Base-by-base conservation (phyloP, 2,113 vertebrate genomes). In the Poeciliopsis occidentalis region DNA sequence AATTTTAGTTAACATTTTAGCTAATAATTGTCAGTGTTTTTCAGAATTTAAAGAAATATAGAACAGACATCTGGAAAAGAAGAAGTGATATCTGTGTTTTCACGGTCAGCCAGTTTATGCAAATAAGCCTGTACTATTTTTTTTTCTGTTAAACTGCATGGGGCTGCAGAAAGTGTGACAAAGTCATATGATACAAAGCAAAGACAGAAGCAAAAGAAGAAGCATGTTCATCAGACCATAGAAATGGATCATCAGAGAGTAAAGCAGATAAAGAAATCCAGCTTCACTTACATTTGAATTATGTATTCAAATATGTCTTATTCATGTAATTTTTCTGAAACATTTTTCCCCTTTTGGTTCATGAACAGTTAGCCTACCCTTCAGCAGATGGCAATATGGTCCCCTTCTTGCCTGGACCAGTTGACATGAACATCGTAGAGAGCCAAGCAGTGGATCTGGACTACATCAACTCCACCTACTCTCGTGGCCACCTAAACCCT, bases 401-500 rank as follows among this genome's bases (percentile, higher is more conserved):
- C 0, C 77, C 39, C 13, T 93, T 94, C 78, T 90, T 88, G 1
- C 80, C 83, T 0, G 84, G 82, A 6, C 83, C 86, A 11, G n/a
- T 89, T 73, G 90, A 92, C 83, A 87, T 81, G 84, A 92, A 91
- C 1, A 77, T 94, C 5, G 86, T 94, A 41, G 84, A 93, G 1
- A 94, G 91, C 78, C 92, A 94, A 77, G 93, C 90, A 0, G 88
- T 94, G 27, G 41, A 83, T 13, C 62, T 8, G 0, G 93, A 94
- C 88, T 94, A 94, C 86, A 89, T 78, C 0, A 94, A 94, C 51
- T 92, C 91, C 44, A 82, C 75, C 22, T 93, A 83, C 71, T 90
- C 94, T 29, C 87, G 92, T 0, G 96, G 96, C 0, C 95, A 96
- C 72, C 29, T 96, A 64, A 96, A 94, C 85, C 95, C 96, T 31